Conservation (phyloP, 2,797 vertebrate genomes). For the Phataginus tricuspis region DNA sequence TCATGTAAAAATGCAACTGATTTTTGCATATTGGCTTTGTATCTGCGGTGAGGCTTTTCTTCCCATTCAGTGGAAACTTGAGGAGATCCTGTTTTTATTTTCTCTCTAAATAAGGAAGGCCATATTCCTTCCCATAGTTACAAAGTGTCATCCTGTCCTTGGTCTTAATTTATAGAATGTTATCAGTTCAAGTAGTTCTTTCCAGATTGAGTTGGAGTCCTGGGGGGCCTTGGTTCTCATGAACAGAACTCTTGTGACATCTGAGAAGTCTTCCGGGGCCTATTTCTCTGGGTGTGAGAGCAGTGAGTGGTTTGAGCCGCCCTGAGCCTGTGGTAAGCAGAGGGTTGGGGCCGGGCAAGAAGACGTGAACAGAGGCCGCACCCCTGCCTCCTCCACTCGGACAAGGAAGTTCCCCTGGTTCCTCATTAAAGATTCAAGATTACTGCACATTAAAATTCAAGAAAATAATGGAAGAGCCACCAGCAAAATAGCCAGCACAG, state of each 20-base stretch:
- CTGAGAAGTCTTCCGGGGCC: not conserved
- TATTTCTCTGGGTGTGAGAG: not conserved
- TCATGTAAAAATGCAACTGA: not conserved
- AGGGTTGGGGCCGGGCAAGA: not conserved
- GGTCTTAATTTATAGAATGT: not conserved
- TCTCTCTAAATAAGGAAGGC: slow-evolving; percentile 13
- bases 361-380: not conserved
- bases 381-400: not conserved
- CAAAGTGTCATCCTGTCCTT: not conserved
- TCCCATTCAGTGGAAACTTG: not conserved
- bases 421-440: not conserved
- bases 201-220: not conserved
- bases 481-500: not conserved
- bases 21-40: not conserved
- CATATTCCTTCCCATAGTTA: not conserved
- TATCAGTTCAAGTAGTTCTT: not conserved
- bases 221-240: not conserved
- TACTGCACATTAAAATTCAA: not conserved
- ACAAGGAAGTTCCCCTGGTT: not conserved
- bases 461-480: not conserved
- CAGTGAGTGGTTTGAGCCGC: not conserved
- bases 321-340: not conserved
- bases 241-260: slow-evolving; percentile 12
- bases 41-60: not conserved
- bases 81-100: not conserved